Evolutionary conservation across 2,797 vertebrate genomes (phyloP).

Genomic region (Lithobates sylvaticus): DNA sequence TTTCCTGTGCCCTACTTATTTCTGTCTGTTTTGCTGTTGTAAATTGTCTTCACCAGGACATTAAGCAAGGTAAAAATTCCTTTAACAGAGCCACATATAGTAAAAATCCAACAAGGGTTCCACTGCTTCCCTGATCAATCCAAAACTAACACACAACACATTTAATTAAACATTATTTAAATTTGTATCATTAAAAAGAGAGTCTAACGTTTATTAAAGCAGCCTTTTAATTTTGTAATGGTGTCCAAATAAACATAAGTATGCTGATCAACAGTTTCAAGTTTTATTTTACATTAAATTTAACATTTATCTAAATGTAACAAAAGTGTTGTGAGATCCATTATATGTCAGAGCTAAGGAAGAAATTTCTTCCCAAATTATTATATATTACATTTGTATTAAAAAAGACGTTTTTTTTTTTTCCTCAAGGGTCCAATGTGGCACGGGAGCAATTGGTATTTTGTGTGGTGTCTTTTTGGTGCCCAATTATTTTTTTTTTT

Average conservation of each 20-base stretch:
- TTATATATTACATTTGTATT: slow-evolving; percentile 70
- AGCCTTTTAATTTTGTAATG: slow-evolving; percentile 68
- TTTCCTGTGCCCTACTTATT: too few relatives aligned
- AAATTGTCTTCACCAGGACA: too few relatives aligned
- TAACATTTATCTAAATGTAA: slow-evolving; percentile 75
- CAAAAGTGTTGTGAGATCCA: slow-evolving; percentile 66
- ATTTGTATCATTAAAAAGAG: not conserved
- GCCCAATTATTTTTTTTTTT: slow-evolving; percentile 55
- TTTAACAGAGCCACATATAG: too few relatives aligned
- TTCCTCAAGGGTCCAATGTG: slow-evolving; percentile 28
- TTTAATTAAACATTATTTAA: not conserved
- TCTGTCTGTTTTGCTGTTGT: too few relatives aligned
- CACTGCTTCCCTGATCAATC: not conserved
- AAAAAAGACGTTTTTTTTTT: slow-evolving; percentile 66
- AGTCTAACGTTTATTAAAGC: slow-evolving; percentile 74
- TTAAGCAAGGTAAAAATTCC: too few relatives aligned
- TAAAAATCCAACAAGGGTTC: too few relatives aligned
- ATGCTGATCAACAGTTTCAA: slow-evolving; percentile 71
- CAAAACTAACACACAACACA: not conserved
- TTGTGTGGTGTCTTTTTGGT: slow-evolving; percentile 57
- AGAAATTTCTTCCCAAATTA: slow-evolving; percentile 68
- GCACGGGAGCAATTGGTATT: slow-evolving; percentile 48
- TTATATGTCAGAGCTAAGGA: slow-evolving; percentile 70
- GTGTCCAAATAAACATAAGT: slow-evolving; percentile 74
- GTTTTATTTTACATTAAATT: slow-evolving; percentile 68